Evolutionary conservation across 2,113 vertebrate genomes (phyloP).

Genomic region (Silurus meridionalis): DNA sequence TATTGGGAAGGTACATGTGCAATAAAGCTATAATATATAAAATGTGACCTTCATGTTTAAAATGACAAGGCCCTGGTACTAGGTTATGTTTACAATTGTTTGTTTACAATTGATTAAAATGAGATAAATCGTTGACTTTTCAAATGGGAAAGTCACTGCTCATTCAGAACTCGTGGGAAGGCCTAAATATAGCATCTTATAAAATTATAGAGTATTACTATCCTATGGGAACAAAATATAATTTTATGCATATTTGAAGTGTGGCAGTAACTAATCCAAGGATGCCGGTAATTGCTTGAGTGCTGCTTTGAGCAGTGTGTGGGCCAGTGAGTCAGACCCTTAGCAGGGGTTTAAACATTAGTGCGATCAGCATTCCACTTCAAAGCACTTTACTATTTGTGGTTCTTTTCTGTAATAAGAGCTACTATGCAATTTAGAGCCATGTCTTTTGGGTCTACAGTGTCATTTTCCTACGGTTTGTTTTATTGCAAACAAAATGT

Average conservation of each 20-base stretch:
- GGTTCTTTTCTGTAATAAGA: constrained; percentile 21
- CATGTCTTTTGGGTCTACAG: constrained; percentile 15
- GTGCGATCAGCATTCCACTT: constrained; percentile 9
- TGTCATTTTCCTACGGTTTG: constrained; percentile 28
- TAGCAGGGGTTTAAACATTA: constrained; percentile 33
- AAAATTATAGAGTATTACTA: constrained; percentile 16
- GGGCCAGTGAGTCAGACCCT: constrained; percentile 45
- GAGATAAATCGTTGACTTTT: neutral
- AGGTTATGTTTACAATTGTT: neutral
- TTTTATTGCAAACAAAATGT: constrained; percentile 33
- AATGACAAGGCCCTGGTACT: neutral
- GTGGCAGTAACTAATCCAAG: constrained; percentile 31
- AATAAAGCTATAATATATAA: neutral
- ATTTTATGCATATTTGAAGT: constrained; percentile 29
- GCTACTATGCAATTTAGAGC: constrained; percentile 22
- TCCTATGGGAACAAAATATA: constrained; percentile 40
- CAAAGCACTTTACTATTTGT: constrained; percentile 22
- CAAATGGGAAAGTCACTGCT: neutral
- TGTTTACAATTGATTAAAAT: neutral
- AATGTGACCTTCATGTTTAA: neutral
- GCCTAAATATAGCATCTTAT: constrained; percentile 20
- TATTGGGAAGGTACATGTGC: constrained; percentile 73
- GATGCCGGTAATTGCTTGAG: constrained; percentile 34
- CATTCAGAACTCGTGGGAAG: neutral
- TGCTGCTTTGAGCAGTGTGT: constrained; percentile 33